These are phyloP conservation scores for Heterocephalus glaber DNA, from an alignment of 2,113 vertebrate species.

Conservation along the genomic window DNA sequence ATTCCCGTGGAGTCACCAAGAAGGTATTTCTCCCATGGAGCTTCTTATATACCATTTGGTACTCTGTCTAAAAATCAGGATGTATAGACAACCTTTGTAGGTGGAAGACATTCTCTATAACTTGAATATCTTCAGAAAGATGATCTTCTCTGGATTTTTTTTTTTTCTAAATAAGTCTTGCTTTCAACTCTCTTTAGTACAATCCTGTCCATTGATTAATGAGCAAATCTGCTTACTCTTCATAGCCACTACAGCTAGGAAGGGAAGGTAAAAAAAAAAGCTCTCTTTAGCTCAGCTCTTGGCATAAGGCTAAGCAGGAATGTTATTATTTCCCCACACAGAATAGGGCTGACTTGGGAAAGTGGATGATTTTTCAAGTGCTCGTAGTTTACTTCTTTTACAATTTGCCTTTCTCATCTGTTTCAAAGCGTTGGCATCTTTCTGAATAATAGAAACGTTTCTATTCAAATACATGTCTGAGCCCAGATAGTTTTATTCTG, in stretches of 20 bases:
- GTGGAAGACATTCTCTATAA: background rate
- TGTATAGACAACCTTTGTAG: background rate
- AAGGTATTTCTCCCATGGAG: background rate
- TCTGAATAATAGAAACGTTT: constrained; percentile 3
- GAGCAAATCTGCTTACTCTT: background rate
- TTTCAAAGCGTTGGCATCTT: background rate
- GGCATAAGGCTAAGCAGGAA: background rate
- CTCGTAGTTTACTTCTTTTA: background rate
- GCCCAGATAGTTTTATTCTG: background rate
- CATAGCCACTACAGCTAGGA: background rate
- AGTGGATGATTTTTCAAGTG: background rate
- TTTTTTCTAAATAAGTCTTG: background rate
- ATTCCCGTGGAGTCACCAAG: background rate
- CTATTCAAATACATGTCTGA: constrained; percentile 11
- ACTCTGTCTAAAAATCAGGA: background rate
- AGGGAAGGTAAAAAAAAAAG: background rate
- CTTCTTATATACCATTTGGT: background rate
- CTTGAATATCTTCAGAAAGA: constrained; percentile 13
- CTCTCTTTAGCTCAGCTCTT: background rate
- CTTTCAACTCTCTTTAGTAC: background rate
- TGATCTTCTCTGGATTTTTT: background rate
- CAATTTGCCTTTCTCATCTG: background rate
- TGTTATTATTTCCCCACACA: background rate
- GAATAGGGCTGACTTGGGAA: background rate
- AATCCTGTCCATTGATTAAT: background rate